Conservation (phyloP, 2,888 invertebrate genomes). For the Macaria notata region DNA sequence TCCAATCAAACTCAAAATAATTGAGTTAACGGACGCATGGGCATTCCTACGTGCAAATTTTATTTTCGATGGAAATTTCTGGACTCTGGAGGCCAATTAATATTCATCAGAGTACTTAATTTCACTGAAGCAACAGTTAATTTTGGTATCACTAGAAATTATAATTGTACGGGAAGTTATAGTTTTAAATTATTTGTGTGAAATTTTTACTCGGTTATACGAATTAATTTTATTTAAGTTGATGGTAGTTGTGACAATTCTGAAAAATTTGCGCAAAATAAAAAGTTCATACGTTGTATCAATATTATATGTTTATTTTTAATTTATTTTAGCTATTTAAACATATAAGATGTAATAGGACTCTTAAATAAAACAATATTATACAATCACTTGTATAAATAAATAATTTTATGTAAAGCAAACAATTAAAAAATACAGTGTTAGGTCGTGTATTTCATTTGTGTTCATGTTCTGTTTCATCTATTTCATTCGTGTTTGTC, state of each 20-base stretch:
- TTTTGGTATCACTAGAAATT: neutral
- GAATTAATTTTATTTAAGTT: neutral
- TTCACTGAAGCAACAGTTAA: neutral
- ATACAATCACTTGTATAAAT: too few species aligned
- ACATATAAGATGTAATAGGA: too few species aligned
- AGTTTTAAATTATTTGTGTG: too few species aligned
- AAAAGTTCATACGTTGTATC: too few species aligned
- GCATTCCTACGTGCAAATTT: conserved; percentile 1
- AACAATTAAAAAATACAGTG: neutral
- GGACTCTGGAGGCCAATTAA: conserved; percentile 8
- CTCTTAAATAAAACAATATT: too few species aligned
- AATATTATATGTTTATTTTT: too few species aligned
- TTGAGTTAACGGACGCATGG: conserved; percentile 15
- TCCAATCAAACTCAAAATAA: conserved; percentile 18
- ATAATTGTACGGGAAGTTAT: too few species aligned
- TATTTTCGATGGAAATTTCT: conserved; percentile 11
- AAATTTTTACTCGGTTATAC: neutral
- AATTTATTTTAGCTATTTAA: too few species aligned
- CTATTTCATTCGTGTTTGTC: neutral
- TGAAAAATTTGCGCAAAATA: too few species aligned
- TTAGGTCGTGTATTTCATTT: neutral
- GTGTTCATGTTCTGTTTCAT: conserved; percentile 15
- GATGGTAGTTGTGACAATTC: too few species aligned
- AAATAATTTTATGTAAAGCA: neutral
- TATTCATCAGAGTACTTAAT: conserved; percentile 9